Evolutionary conservation across 2,888 invertebrate species (phyloP).

Genomic region (Hyles lineata): DNA sequence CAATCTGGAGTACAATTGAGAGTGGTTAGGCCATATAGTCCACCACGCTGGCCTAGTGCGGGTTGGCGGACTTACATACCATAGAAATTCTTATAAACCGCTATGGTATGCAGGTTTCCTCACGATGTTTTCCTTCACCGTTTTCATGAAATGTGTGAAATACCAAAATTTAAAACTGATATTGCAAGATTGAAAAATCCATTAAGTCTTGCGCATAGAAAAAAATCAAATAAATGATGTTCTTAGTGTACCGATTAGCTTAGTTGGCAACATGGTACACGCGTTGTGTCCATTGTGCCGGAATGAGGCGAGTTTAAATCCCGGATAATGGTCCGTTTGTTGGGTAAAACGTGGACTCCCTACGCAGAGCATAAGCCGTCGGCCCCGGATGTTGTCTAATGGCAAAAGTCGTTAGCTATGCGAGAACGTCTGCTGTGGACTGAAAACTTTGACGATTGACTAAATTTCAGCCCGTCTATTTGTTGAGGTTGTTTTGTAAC

Average conservation of each 20-base stretch:
- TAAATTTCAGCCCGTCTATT: neutral
- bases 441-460: neutral
- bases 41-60: too few species aligned
- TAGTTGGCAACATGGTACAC: neutral
- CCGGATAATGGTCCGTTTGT: conserved; percentile 14
- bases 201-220: neutral
- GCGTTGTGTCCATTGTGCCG: neutral
- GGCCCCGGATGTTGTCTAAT: conserved; percentile 8
- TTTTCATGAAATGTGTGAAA: too few species aligned
- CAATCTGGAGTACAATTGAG: too few species aligned
- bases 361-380: neutral
- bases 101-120: too few species aligned
- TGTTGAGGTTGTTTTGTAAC: too few species aligned
- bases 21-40: too few species aligned
- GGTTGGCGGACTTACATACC: too few species aligned
- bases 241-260: neutral
- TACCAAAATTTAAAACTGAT: too few species aligned
- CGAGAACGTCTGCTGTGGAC: neutral
- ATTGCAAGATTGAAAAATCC: neutral
- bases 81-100: too few species aligned
- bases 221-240: neutral
- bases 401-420: neutral
- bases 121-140: too few species aligned
- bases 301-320: neutral
- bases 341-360: neutral